A percentile compares a stretch with the other conserved stretches of the same genome.
Conservation (phyloP, 2,888 invertebrate genomes). For the Harpalus rubripes region DNA sequence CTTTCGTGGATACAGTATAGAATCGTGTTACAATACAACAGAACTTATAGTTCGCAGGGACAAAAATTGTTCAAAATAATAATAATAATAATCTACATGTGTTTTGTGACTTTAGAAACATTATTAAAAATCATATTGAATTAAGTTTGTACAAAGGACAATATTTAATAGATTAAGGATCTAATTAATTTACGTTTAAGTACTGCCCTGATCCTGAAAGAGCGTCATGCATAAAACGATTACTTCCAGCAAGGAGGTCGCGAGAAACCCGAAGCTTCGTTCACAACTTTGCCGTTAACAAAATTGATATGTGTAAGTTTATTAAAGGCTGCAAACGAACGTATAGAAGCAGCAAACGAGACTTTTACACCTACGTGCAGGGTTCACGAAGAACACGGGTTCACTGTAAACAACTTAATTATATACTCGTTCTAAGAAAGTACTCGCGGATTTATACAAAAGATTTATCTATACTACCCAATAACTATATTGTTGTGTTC, state of each 20-base stretch:
- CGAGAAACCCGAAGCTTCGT: slow-evolving; percentile 29
- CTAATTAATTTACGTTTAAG: neutral
- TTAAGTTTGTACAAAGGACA: neutral
- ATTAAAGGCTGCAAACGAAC: slow-evolving; percentile 40
- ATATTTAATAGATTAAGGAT: neutral
- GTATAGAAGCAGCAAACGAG: slow-evolving; percentile 4
- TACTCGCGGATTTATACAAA: too few species aligned
- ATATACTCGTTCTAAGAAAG: neutral
- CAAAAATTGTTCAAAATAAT: too few species aligned
- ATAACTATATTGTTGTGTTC: too few species aligned
- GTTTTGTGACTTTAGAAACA: neutral
- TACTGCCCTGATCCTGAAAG: slow-evolving; percentile 17
- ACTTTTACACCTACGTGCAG: slow-evolving; percentile 1
- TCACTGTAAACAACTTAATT: slow-evolving; percentile 1
- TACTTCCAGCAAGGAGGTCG: slow-evolving; percentile 27
- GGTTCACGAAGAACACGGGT: neutral
- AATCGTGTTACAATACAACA: too few species aligned
- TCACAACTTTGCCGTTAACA: slow-evolving; percentile 57
- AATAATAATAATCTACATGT: too few species aligned
- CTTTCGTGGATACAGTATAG: too few species aligned
- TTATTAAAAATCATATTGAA: neutral
- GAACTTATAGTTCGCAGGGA: too few species aligned
- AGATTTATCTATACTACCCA: too few species aligned
- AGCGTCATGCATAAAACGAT: slow-evolving; percentile 28
- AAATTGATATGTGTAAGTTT: slow-evolving; percentile 58